phyloP scores from a whole-genome alignment of 1,140 invertebrate genomes.

The Nebria ingens region DNA sequence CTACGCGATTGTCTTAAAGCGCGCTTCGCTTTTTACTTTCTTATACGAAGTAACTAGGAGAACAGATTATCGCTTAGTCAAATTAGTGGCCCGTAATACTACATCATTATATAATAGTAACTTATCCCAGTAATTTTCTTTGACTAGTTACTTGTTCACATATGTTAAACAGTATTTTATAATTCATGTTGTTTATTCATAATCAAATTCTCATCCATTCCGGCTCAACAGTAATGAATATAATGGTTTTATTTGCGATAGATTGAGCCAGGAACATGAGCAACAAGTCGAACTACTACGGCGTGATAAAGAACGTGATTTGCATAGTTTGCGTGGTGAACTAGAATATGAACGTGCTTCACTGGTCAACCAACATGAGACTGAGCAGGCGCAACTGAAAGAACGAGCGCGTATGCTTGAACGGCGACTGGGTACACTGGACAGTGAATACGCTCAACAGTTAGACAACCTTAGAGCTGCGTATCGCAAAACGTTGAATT shows the following conservation, averaged over 20 bases:
- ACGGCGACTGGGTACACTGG: slow-evolving; percentile 54
- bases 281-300: slow-evolving; percentile 31
- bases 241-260: slow-evolving; percentile 15
- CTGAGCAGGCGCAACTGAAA: slow-evolving; percentile 21
- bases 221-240: too few relatives aligned
- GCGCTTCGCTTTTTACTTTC: too few relatives aligned
- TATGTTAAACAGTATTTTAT: not conserved
- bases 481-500: slow-evolving; percentile 46
- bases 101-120: too few relatives aligned
- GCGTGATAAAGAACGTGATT: slow-evolving; percentile 29
- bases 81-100: too few relatives aligned
- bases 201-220: too few relatives aligned
- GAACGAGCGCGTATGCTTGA: slow-evolving; percentile 57
- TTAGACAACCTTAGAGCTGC: slow-evolving; percentile 60
- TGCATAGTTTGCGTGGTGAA: slow-evolving; percentile 36
- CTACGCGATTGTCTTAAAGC: too few relatives aligned
- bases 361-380: not conserved
- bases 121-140: too few relatives aligned
- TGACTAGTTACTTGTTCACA: not conserved
- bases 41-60: too few relatives aligned
- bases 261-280: slow-evolving; percentile 31
- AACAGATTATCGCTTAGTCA: too few relatives aligned
- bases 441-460: slow-evolving; percentile 66
- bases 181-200: not conserved
- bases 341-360: slow-evolving; percentile 29